Evolutionary conservation across 2,113 vertebrate species (phyloP).

Genomic region (Alectura lathami): DNA sequence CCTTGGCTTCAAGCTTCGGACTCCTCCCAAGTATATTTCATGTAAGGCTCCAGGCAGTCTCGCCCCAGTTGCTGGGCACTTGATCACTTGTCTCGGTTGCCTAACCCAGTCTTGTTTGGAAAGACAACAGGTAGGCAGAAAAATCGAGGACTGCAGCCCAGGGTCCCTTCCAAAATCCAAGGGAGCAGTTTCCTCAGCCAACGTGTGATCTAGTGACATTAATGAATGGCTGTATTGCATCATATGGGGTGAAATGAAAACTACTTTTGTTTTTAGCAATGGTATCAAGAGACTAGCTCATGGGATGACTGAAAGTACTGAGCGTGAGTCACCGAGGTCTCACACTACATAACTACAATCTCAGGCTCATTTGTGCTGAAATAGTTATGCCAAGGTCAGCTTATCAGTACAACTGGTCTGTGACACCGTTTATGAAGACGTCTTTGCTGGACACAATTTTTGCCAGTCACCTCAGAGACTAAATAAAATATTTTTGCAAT

Average conservation of each 20-base stretch:
- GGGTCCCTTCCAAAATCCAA: neutral
- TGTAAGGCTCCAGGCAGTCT: slow-evolving; percentile 59
- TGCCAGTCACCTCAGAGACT: neutral
- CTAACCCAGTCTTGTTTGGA: slow-evolving; percentile 23
- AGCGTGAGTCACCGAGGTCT: slow-evolving; percentile 32
- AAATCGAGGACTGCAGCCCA: neutral
- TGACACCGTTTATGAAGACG: neutral
- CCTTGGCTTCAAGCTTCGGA: neutral
- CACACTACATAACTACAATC: neutral
- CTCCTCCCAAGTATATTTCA: slow-evolving; percentile 51
- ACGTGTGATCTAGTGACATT: fast-evolving
- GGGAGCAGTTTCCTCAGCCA: neutral
- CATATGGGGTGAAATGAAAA: neutral
- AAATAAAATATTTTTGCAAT: neutral
- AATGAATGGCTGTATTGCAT: neutral
- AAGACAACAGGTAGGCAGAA: slow-evolving; percentile 50
- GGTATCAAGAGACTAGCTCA: slow-evolving; percentile 5
- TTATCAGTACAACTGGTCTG: neutral
- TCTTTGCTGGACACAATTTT: neutral
- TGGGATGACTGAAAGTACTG: neutral
- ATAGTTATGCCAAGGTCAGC: neutral
- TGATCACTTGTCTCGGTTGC: neutral
- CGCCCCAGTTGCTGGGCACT: neutral
- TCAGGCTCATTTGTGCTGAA: neutral
- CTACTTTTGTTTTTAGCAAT: slow-evolving; percentile 11